phyloP scores from a whole-genome alignment of 1,140 invertebrate genomes.

The Drosophila nigromelanica region DNA sequence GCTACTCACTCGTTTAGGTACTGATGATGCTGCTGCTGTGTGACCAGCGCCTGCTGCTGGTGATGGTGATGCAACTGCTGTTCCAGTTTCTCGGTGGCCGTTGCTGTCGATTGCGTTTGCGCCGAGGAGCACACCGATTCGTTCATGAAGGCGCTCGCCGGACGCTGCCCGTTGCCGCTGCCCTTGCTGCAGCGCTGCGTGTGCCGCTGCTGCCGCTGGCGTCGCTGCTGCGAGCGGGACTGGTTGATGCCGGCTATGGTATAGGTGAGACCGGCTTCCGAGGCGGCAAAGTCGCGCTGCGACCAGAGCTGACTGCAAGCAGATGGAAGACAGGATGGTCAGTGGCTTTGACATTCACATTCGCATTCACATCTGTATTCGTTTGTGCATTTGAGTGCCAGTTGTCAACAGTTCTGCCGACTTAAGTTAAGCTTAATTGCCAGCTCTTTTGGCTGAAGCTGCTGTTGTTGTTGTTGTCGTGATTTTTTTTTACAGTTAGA shows the following conservation, averaged over 20 bases:
- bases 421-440: conserved; percentile 49
- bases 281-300: conserved; percentile 77
- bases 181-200: conserved; percentile 72
- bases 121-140: conserved; percentile 78
- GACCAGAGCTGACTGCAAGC: conserved; percentile 63
- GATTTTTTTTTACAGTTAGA: conserved; percentile 75
- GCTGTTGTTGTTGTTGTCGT: conserved; percentile 37
- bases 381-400: conserved; percentile 51
- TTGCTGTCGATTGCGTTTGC: conserved; percentile 78
- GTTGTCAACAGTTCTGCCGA: conserved; percentile 44
- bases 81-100: conserved; percentile 76
- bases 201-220: conserved; percentile 64
- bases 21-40: conserved; percentile 75
- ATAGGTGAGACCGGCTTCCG: conserved; percentile 79
- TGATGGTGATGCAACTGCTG: conserved; percentile 76
- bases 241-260: conserved; percentile 70
- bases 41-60: conserved; percentile 69
- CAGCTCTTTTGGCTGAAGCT: conserved; percentile 27
- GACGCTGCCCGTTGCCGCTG: conserved; percentile 49
- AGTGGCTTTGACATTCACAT: conserved; percentile 3
- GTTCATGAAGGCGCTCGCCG: conserved; percentile 71
- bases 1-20: conserved; percentile 75
- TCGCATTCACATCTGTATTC: conserved; percentile 24
- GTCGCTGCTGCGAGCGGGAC: conserved; percentile 60
- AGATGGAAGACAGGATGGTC: background rate